These are phyloP conservation scores for Vipera latastei DNA, from an alignment of 2,797 vertebrate genomes.

Conservation along the genomic window DNA sequence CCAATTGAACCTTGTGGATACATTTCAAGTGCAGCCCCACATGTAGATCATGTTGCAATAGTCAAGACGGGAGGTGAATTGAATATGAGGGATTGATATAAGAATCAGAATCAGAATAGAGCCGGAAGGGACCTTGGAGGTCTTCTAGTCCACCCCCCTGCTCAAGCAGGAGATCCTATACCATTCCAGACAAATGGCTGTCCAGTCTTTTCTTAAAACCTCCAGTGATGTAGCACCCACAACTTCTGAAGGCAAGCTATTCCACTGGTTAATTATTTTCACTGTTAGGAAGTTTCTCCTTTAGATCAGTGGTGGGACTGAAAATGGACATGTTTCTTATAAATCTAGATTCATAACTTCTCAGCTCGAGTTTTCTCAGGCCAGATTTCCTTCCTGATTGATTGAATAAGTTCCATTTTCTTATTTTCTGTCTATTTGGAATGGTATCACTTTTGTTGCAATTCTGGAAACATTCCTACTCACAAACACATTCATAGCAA, in stretches of 20 bases:
- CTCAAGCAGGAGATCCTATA: neutral
- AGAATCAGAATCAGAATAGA: neutral
- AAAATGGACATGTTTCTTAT: neutral
- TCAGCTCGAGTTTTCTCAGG: neutral
- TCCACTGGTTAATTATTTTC: neutral
- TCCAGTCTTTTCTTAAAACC: too few species aligned
- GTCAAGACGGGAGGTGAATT: neutral
- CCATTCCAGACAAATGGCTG: too few species aligned
- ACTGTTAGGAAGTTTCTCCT: neutral
- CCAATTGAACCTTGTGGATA: too few species aligned
- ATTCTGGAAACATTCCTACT: neutral
- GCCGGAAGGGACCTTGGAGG: neutral
- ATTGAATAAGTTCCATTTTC: neutral
- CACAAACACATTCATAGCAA: neutral
- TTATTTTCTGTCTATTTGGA: neutral
- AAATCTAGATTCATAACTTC: neutral
- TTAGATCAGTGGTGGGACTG: neutral
- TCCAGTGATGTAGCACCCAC: too few species aligned
- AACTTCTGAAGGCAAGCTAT: too few species aligned
- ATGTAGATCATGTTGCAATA: too few species aligned
- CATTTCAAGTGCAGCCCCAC: too few species aligned
- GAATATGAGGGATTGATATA: neutral
- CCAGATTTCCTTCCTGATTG: neutral
- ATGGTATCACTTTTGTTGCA: neutral
- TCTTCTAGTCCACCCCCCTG: neutral